Evolutionary conservation across 1,140 invertebrate genomes (phyloP).

Genomic region (Varroa destructor): DNA sequence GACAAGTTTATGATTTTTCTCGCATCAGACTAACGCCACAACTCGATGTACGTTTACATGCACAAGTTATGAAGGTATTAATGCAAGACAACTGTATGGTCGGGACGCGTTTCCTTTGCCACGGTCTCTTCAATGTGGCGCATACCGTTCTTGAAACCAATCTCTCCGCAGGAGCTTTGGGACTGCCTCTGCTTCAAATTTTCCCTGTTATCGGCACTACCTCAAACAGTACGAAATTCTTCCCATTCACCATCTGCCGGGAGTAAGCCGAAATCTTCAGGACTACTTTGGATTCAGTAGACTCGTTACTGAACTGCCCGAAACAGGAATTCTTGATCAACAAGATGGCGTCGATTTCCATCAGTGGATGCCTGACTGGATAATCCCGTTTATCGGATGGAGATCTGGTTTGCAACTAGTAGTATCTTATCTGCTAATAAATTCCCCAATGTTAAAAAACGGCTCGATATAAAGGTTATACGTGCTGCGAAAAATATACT

Average conservation of each 20-base stretch:
- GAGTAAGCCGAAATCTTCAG: constrained; percentile 44
- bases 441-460: too few species aligned
- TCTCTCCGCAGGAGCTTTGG: constrained; percentile 61
- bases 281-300: constrained; percentile 38
- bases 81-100: neutral
- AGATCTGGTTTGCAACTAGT: too few species aligned
- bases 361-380: constrained; percentile 11
- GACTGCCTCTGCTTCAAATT: constrained; percentile 67
- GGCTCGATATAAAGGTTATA: too few species aligned
- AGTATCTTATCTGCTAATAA: too few species aligned
- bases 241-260: constrained; percentile 40
- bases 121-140: neutral
- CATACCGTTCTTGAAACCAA: constrained; percentile 37
- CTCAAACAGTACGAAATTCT: constrained; percentile 47
- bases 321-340: neutral
- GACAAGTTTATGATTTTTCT: neutral
- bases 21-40: neutral
- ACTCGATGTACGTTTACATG: neutral
- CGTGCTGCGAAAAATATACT: too few species aligned
- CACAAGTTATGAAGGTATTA: neutral
- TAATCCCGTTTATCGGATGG: neutral
- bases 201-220: constrained; percentile 73
- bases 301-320: constrained; percentile 10
- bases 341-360: neutral
- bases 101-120: neutral